Evolutionary conservation across 2,888 invertebrate genomes (phyloP), one percentile per base, ranked within the genome.

Genomic region (Baronia brevicornis): DNA sequence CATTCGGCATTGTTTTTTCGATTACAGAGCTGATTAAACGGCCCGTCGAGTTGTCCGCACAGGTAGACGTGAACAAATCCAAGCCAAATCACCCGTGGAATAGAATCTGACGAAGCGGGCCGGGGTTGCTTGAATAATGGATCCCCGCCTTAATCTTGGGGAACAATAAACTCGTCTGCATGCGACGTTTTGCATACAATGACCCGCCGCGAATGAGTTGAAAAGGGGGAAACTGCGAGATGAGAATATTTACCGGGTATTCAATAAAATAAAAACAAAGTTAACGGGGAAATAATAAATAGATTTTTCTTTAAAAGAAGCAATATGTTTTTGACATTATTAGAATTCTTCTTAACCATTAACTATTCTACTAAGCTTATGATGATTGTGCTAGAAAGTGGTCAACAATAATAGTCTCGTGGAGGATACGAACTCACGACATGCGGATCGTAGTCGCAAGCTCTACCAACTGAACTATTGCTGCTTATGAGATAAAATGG

Each of bases 171-270:
- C 54, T 38, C 51, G 67, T 62, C 74, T 77, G 78, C 63, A 51
- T 60, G 60, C 60, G 77, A 78, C 75, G 70, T 68, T 77, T 75
- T 74, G 74, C 77, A 78, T 80, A 80, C 77, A 79, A 78, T 75
- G 71, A 68, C 66, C 61, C 58, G 59, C 50, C 54, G 50, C 58
- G 57, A 59, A 57, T 54, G 59, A 53, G 52, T 29, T 26, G 40
- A 28, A 36, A 38, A 31, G 29, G 29, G 30, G 30, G 7, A 36
- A 34, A 34, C 19, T 14, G 19, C 13, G 23, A 28, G 15, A 19
- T 23, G 34, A 28, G 28, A 34, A 12, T 19, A 7, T 29, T 34
- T 34, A 20, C 8, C 23, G 28, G 17, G 19, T 34, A 25, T 22
- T 20, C 14, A 5, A 14, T 28, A 19, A 20, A 21, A n/a, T n/a